Evolutionary conservation across 2,113 vertebrate species (phyloP).

Genomic region (Paradoxurus hermaphroditus): DNA sequence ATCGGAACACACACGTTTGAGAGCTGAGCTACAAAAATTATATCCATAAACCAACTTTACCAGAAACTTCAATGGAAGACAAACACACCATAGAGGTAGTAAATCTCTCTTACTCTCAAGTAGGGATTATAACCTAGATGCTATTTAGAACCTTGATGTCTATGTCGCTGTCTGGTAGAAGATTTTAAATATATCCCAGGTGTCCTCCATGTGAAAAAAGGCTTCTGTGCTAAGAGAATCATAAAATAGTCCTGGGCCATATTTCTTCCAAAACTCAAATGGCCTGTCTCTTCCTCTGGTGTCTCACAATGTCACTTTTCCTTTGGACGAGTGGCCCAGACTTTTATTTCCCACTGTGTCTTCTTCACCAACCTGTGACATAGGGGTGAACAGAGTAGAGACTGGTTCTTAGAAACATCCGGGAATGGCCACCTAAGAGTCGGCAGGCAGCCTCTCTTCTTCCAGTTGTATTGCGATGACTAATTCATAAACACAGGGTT

Average conservation of each 20-base stretch:
- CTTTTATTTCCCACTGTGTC: not conserved
- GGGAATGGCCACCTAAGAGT: not conserved
- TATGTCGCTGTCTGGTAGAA: not conserved
- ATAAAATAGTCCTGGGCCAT: not conserved
- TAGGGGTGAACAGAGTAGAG: not conserved
- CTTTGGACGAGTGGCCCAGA: not conserved
- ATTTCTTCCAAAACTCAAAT: constrained; percentile 32
- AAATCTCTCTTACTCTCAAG: not conserved
- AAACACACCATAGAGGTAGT: not conserved
- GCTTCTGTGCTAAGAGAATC: not conserved
- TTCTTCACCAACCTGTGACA: not conserved
- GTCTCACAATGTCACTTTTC: not conserved
- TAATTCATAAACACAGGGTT: constrained; percentile 52
- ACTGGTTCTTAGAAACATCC: not conserved
- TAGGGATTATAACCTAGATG: not conserved
- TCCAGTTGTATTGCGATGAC: constrained; percentile 15
- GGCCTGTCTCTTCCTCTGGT: not conserved
- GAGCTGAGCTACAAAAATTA: constrained; percentile 40
- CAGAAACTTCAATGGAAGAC: not conserved
- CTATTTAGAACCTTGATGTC: not conserved
- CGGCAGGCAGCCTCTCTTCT: not conserved
- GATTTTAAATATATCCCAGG: not conserved
- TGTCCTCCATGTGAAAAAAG: not conserved
- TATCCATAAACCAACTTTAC: not conserved
- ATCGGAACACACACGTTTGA: constrained; percentile 17